These are phyloP conservation scores for Sycobia sp. DNA, from an alignment of 1,140 invertebrate species.

Conservation along the genomic window DNA sequence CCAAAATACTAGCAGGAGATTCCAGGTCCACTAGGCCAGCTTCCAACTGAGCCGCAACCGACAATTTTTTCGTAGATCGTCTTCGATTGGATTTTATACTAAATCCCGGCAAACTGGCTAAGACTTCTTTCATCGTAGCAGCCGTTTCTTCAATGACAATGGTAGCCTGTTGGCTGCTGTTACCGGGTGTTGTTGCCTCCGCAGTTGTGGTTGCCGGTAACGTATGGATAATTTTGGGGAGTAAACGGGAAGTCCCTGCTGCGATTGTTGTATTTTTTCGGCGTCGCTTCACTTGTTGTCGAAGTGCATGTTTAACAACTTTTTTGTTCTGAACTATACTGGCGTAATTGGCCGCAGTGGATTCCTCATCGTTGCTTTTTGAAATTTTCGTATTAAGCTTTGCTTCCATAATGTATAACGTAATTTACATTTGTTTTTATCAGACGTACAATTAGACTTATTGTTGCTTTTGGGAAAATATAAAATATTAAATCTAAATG, in stretches of 20 bases:
- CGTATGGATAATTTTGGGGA: conserved; percentile 72
- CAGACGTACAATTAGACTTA: too few relatives aligned
- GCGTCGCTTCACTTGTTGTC: conserved; percentile 80
- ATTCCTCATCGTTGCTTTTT: conserved; percentile 48
- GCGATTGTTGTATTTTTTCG: conserved; percentile 78
- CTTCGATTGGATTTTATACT: conserved; percentile 80
- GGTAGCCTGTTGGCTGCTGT: conserved; percentile 49
- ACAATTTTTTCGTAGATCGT: conserved; percentile 80
- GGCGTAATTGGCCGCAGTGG: conserved; percentile 53
- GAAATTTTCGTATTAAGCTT: conserved; percentile 47
- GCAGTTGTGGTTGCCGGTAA: conserved; percentile 65
- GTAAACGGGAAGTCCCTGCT: conserved; percentile 68
- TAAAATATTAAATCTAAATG: too few relatives aligned
- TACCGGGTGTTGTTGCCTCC: conserved; percentile 48
- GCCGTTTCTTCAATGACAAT: conserved; percentile 56
- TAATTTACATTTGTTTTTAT: too few relatives aligned
- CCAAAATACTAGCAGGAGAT: conserved; percentile 94
- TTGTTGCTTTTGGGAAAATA: too few relatives aligned
- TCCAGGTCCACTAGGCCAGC: conserved; percentile 94
- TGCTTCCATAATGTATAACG: conserved; percentile 30
- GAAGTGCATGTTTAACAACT: conserved; percentile 72
- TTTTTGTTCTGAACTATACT: conserved; percentile 64
- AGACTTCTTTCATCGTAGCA: conserved; percentile 81
- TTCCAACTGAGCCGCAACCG: conserved; percentile 88
- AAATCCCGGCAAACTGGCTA: conserved; percentile 89